Evolutionary conservation across 2,113 vertebrate species (phyloP).

Genomic region (Esox niger): DNA sequence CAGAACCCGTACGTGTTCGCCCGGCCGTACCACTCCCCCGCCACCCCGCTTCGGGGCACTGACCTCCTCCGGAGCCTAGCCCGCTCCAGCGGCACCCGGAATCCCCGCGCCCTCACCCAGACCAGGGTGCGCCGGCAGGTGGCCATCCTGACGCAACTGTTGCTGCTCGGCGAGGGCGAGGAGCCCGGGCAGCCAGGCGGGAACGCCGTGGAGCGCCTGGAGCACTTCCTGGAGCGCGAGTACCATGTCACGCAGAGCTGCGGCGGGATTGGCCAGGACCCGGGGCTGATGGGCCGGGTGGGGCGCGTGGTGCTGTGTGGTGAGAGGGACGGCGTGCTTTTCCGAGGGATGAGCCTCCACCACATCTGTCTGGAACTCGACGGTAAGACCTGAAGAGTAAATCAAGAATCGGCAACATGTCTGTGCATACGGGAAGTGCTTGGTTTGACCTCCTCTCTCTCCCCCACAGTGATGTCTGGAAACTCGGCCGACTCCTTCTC

Average conservation of each 20-base stretch:
- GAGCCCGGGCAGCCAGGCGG: constrained; percentile 57
- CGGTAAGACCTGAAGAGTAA: constrained; percentile 51
- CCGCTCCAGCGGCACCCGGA: constrained; percentile 71
- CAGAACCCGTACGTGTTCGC: constrained; percentile 74
- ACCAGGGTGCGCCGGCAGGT: constrained; percentile 73
- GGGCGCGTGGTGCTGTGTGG: constrained; percentile 76
- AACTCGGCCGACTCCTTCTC: constrained; percentile 77
- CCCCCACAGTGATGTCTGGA: constrained; percentile 72
- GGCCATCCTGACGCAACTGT: constrained; percentile 75
- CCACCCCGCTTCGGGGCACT: constrained; percentile 72
- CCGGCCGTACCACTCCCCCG: constrained; percentile 74
- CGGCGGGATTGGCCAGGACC: constrained; percentile 72
- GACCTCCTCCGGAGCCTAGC: constrained; percentile 76
- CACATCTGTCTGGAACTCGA: constrained; percentile 80
- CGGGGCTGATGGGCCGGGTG: constrained; percentile 74
- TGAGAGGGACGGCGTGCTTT: constrained; percentile 75
- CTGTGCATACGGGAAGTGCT: no score
- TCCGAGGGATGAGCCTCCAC: constrained; percentile 78
- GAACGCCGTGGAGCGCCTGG: constrained; percentile 66
- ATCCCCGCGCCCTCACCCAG: constrained; percentile 72
- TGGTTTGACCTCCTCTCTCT: not conserved
- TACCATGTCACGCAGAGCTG: constrained; percentile 78
- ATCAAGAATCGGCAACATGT: not conserved
- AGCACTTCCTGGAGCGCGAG: constrained; percentile 74
- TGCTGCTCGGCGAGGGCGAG: constrained; percentile 75